Evolutionary conservation across 1,140 invertebrate species (phyloP).

Genomic region (Copidosoma floridanum): DNA sequence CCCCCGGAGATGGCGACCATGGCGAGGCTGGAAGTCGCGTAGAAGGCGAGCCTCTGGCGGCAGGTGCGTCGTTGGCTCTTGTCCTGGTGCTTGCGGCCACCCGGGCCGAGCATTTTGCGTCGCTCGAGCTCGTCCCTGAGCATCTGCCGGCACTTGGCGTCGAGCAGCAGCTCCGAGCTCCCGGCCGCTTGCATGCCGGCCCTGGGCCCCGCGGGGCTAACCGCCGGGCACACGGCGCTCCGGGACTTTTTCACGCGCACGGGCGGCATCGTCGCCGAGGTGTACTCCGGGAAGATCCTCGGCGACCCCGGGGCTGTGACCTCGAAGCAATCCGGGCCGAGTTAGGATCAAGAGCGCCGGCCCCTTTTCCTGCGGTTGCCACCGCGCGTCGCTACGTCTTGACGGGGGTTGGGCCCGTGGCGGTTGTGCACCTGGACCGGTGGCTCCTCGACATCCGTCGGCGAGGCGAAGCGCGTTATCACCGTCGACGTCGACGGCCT

Average conservation of each 20-base stretch:
- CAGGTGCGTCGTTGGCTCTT: slow-evolving; percentile 62
- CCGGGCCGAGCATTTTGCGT: slow-evolving; percentile 66
- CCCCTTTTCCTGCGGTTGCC: not conserved
- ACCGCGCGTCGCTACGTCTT: not conserved
- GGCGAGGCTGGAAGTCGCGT: slow-evolving; percentile 75
- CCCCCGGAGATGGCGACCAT: slow-evolving; percentile 77
- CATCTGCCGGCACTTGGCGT: slow-evolving; percentile 14
- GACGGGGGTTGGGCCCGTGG: too few species aligned
- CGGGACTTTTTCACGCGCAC: not conserved
- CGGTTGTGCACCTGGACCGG: too few species aligned
- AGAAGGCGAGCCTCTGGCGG: slow-evolving; percentile 74
- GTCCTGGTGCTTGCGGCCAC: slow-evolving; percentile 57
- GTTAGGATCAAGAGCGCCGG: slow-evolving; percentile 22
- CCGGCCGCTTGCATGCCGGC: slow-evolving; percentile 10
- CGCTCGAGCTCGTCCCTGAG: slow-evolving; percentile 52
- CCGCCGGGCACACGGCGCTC: not conserved
- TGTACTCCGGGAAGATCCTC: not conserved
- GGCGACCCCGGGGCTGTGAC: too few species aligned
- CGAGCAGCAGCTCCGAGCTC: slow-evolving; percentile 15
- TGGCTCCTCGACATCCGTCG: too few species aligned
- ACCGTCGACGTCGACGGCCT: not conserved
- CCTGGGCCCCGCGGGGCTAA: not conserved
- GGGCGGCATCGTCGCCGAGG: not conserved
- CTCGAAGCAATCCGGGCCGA: slow-evolving; percentile 9
- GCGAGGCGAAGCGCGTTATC: too few species aligned